Conservation (phyloP, 2,888 invertebrate genomes). For the Prenolepis imparis region DNA sequence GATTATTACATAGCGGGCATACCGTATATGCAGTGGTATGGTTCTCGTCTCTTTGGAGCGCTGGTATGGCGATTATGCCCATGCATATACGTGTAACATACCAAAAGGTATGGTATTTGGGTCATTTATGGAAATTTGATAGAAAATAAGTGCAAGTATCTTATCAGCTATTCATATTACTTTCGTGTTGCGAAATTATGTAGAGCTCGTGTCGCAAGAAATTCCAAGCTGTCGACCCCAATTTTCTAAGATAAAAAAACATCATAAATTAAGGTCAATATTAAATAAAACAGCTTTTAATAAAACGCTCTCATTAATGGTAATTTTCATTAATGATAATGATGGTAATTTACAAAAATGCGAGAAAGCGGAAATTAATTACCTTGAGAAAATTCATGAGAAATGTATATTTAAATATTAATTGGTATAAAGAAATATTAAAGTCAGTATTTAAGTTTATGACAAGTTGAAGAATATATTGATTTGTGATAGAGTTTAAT, state of each 20-base stretch:
- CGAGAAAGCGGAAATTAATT: neutral
- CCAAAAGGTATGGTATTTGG: conserved; percentile 52
- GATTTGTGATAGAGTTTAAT: neutral
- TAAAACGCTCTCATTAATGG: neutral
- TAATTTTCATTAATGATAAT: neutral
- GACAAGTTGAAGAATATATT: neutral
- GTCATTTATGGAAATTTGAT: conserved; percentile 61
- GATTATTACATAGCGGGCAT: conserved; percentile 47
- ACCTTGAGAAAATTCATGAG: neutral
- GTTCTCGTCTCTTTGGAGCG: conserved; percentile 47
- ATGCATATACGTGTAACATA: conserved; percentile 47
- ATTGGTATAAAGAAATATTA: neutral
- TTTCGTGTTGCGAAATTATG: conserved; percentile 44
- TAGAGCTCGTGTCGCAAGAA: conserved; percentile 25
- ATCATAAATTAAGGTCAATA: conserved; percentile 7
- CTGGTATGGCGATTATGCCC: conserved; percentile 48
- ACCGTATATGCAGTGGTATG: conserved; percentile 38
- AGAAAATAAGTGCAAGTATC: conserved; percentile 56
- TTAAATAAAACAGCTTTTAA: conserved; percentile 26
- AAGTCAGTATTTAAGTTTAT: neutral
- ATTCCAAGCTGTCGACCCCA: conserved; percentile 31
- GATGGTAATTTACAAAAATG: neutral
- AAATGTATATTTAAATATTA: neutral
- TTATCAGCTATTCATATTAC: conserved; percentile 55
- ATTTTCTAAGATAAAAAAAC: conserved; percentile 31